phyloP scores from a whole-genome alignment of 1,140 invertebrate species.

The Drosophila pruinosa region DNA sequence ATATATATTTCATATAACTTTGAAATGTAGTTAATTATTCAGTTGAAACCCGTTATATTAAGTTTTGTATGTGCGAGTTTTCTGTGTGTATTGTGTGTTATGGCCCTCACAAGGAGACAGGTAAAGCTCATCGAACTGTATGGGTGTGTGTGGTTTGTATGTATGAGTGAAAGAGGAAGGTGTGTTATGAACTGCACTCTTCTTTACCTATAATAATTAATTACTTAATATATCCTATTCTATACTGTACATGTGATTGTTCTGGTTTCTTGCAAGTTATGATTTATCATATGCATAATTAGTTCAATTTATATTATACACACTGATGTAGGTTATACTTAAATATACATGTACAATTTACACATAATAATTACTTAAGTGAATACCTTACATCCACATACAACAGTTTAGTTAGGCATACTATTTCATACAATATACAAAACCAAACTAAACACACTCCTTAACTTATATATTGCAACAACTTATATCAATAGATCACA shows the following conservation, averaged over 20 bases:
- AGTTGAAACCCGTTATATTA: constrained; percentile 34
- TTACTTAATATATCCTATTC: constrained; percentile 13
- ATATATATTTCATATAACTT: constrained; percentile 20
- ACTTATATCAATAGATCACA: constrained; percentile 33
- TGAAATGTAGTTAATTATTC: constrained; percentile 59
- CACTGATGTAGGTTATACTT: constrained; percentile 25
- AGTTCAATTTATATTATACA: constrained; percentile 21
- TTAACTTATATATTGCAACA: not conserved
- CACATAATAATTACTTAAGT: not conserved
- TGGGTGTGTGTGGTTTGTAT: not conserved
- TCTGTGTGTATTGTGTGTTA: constrained; percentile 30
- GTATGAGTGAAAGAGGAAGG: not conserved
- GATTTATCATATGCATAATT: constrained; percentile 22
- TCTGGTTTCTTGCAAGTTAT: constrained; percentile 64
- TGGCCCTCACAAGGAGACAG: constrained; percentile 32
- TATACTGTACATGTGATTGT: constrained; percentile 57
- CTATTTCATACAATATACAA: constrained; percentile 20
- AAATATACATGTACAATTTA: constrained; percentile 26
- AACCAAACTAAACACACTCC: not conserved
- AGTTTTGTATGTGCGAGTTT: constrained; percentile 12
- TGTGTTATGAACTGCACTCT: constrained; percentile 30
- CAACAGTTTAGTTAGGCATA: constrained; percentile 40
- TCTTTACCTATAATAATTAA: not conserved
- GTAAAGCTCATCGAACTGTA: constrained; percentile 1
- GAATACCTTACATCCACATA: constrained; percentile 51